These are phyloP conservation scores for Progne subis DNA, from an alignment of 2,113 vertebrate species.

Conservation along the genomic window DNA sequence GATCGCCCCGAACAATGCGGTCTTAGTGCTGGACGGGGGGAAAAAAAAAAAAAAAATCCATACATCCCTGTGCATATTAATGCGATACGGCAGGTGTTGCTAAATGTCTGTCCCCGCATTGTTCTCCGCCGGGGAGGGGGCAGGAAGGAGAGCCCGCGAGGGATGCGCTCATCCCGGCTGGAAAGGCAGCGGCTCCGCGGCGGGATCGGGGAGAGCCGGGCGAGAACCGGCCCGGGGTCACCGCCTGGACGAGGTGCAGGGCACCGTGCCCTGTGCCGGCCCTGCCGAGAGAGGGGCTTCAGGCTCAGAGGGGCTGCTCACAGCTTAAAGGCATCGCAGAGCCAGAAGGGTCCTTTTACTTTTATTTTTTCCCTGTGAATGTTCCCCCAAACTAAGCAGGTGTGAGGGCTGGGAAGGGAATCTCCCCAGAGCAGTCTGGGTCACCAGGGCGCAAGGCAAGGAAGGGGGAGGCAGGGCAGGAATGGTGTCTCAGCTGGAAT, in stretches of 20 bases:
- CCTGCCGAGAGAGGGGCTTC: not conserved
- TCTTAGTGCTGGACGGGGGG: slow-evolving; percentile 61
- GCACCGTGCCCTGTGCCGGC: not conserved
- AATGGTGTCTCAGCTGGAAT: not conserved
- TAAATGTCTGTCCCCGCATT: slow-evolving; percentile 67
- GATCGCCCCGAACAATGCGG: slow-evolving; percentile 69
- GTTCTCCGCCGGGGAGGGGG: slow-evolving; percentile 40
- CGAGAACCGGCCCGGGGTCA: not conserved
- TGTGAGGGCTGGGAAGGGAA: not conserved
- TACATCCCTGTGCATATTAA: slow-evolving; percentile 75
- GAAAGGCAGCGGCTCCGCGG: not conserved
- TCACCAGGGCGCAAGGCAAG: not conserved
- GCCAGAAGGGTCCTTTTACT: not conserved
- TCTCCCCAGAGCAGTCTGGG: not conserved
- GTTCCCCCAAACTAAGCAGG: not conserved
- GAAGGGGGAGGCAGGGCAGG: not conserved
- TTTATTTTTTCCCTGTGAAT: not conserved
- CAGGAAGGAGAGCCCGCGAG: not conserved
- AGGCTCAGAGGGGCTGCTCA: not conserved
- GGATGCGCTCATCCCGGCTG: not conserved
- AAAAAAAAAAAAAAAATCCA: slow-evolving; percentile 6
- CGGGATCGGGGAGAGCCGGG: not conserved
- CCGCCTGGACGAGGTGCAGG: not conserved
- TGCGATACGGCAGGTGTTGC: slow-evolving; percentile 78
- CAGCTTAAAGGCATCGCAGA: not conserved